Evolutionary conservation across 2,888 invertebrate genomes (phyloP).

Genomic region (Dryadula phaetusa): DNA sequence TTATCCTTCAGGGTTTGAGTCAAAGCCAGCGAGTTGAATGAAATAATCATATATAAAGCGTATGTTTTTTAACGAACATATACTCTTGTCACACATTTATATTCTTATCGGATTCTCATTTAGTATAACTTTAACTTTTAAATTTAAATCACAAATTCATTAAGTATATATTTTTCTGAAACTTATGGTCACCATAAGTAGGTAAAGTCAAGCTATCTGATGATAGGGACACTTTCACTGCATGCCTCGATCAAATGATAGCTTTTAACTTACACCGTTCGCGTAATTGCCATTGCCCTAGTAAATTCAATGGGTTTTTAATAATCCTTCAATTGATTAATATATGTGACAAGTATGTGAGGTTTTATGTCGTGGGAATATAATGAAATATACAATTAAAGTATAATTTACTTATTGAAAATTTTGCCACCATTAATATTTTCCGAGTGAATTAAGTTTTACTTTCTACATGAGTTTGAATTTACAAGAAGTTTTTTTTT

Average conservation of each 20-base stretch:
- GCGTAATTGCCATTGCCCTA: slow-evolving; percentile 42
- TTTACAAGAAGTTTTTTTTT: not conserved
- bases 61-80: too few relatives aligned
- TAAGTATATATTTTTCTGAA: not conserved
- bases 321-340: slow-evolving; percentile 29
- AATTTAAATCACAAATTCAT: too few relatives aligned
- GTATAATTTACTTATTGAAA: slow-evolving; percentile 4
- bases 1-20: too few relatives aligned
- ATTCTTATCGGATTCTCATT: too few relatives aligned
- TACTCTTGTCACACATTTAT: too few relatives aligned
- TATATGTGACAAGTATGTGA: slow-evolving; percentile 7
- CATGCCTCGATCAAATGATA: slow-evolving; percentile 62
- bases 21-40: too few relatives aligned
- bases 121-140: too few relatives aligned
- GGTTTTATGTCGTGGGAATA: slow-evolving; percentile 9
- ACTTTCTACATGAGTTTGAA: slow-evolving; percentile 6
- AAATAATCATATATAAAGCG: too few relatives aligned
- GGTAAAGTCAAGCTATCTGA: slow-evolving; percentile 62
- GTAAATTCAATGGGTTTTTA: slow-evolving; percentile 42
- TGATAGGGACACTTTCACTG: slow-evolving; percentile 75
- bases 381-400: not conserved
- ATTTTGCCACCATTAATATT: slow-evolving; percentile 33
- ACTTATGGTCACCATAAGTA: slow-evolving; percentile 43
- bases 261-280: slow-evolving; percentile 45
- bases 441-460: slow-evolving; percentile 32